phyloP scores from a whole-genome alignment of 1,140 invertebrate species.

The Zaprionus nigranus region DNA sequence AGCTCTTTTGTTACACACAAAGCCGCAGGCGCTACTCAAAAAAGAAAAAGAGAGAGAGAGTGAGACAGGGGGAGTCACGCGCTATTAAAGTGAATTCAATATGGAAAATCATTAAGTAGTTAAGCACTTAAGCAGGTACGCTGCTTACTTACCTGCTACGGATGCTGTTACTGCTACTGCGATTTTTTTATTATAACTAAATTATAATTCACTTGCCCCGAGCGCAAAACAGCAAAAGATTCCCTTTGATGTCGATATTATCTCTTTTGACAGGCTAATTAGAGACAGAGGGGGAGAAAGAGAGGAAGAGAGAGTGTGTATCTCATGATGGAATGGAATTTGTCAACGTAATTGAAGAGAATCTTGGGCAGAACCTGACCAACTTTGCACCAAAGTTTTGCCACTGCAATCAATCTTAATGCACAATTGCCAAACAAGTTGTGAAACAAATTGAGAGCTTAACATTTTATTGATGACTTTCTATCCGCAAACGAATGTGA shows the following conservation, averaged over 20 bases:
- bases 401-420: conserved; percentile 39
- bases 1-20: conserved; percentile 51
- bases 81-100: not conserved
- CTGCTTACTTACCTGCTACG: conserved; percentile 1
- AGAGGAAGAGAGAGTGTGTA: no score
- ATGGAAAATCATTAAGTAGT: conserved; percentile 9
- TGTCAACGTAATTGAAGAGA: not conserved
- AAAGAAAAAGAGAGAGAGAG: no score
- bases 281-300: not conserved
- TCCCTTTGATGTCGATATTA: conserved; percentile 22
- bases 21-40: conserved; percentile 33
- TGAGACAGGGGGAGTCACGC: not conserved
- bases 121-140: conserved; percentile 4
- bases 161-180: not conserved
- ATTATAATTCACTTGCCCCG: conserved; percentile 13
- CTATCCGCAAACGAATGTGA: conserved; percentile 10
- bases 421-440: conserved; percentile 36
- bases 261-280: conserved; percentile 9
- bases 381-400: conserved; percentile 9
- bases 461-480: conserved; percentile 49
- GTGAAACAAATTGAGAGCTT: conserved; percentile 28
- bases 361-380: not conserved
- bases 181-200: conserved; percentile 11
- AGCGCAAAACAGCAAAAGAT: not conserved
- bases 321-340: not conserved